Evolutionary conservation across 2,888 invertebrate species (phyloP), one percentile per base, ranked within the genome.

Genomic region (Meghimatium bilineatum): DNA sequence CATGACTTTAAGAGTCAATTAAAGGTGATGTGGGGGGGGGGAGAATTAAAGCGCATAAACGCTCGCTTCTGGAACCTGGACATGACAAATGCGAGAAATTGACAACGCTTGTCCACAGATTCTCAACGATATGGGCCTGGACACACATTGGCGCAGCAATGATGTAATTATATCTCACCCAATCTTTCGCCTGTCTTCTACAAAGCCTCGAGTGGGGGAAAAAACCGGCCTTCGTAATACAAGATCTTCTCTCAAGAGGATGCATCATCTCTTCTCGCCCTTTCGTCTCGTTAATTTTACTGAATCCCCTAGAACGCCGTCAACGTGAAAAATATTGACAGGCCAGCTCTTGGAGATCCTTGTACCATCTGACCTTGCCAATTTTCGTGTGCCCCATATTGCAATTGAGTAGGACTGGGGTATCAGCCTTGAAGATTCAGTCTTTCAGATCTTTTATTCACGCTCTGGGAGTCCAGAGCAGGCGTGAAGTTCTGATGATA

Each of bases 1-100:
- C 32, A 32, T 63, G 63, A 71, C 74, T 81, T 81, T 74, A 81
- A 81, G 81, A 81, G 81, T 81, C 81, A 81, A 81, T 81, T 81
- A 81, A 81, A 81, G 81, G 74, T 72, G 72, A 71, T 38, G 63
- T n/a, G 60, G 34, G 74, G 60, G 38, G 38, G 74, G 12, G 74
- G 71, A 49, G 74, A 56, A 69, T 20, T 36, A 60, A n/a, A n/a
- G 69, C 3, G 29, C 44, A 38, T 23, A 69, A 29, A 49, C n/a
- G 80, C 69, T 71, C 56, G 32, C 49, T 34, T 34, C 71, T 36
- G 56, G 32, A 38, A 56, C 38, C 29, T 80, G 80, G 71, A 80
- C 67, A 26, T 23, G 38, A 34, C 52, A 69, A 49, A 80, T 34
- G 34, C 34, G n/a, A 56, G 80, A 71, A 38, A 67, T 66, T 67